These are phyloP conservation scores for Denticeps clupeoides DNA, from an alignment of 2,797 vertebrate species.

Conservation along the genomic window DNA sequence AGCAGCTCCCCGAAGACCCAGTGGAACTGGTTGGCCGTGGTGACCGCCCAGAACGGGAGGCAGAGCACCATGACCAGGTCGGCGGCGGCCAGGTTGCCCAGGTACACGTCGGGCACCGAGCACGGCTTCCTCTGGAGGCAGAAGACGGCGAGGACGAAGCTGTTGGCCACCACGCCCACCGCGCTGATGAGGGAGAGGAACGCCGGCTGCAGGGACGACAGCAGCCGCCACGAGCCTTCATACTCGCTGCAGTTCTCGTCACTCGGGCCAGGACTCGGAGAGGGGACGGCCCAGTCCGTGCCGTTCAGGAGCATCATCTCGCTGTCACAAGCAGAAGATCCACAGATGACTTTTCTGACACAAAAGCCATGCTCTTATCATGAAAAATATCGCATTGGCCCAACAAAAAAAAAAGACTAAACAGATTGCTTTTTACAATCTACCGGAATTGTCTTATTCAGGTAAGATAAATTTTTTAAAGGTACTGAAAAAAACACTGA, in stretches of 20 bases:
- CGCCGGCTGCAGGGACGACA: slow-evolving; percentile 52
- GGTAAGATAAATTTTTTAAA: too few relatives aligned
- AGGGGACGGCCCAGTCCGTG: background rate
- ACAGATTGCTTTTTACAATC: too few relatives aligned
- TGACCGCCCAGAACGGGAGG: slow-evolving; percentile 78
- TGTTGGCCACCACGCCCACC: slow-evolving; percentile 62
- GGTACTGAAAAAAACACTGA: too few relatives aligned
- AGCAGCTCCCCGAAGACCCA: slow-evolving; percentile 71
- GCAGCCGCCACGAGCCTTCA: slow-evolving; percentile 41
- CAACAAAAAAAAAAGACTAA: too few relatives aligned
- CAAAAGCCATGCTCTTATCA: too few relatives aligned
- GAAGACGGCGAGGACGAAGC: slow-evolving; percentile 65
- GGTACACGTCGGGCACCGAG: slow-evolving; percentile 76
- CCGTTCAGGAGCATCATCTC: background rate
- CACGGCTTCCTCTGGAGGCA: slow-evolving; percentile 64
- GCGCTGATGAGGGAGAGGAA: slow-evolving; percentile 66
- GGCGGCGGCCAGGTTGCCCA: slow-evolving; percentile 69
- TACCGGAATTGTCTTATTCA: too few relatives aligned
- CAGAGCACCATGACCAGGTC: slow-evolving; percentile 65
- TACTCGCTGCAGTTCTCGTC: slow-evolving; percentile 37
- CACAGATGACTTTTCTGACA: too few relatives aligned
- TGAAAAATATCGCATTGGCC: too few relatives aligned
- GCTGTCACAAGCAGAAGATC: background rate
- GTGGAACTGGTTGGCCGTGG: slow-evolving; percentile 50
- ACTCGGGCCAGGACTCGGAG: slow-evolving; percentile 4